Evolutionary conservation across 1,140 invertebrate species (phyloP).

Genomic region (Eulimnadia texana): DNA sequence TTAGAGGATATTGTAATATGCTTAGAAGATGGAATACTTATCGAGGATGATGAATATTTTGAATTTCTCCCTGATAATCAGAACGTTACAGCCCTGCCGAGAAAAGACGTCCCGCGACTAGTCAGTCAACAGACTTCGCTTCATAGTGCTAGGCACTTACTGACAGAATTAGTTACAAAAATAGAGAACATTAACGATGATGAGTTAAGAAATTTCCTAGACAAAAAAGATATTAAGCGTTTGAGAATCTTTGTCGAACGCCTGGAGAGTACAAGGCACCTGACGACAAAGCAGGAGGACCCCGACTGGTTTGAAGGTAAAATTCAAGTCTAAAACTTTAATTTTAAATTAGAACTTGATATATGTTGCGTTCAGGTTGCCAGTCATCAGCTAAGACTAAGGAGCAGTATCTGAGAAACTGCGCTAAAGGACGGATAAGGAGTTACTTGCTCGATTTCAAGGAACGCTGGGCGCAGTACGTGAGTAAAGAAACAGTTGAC

Average conservation of each 20-base stretch:
- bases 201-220: background rate
- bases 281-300: background rate
- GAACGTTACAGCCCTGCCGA: background rate
- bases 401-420: background rate
- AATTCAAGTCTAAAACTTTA: background rate
- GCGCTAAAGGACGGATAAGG: background rate
- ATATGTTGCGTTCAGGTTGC: background rate
- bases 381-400: background rate
- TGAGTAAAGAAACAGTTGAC: no score
- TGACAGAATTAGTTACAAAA: no score
- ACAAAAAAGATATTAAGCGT: background rate
- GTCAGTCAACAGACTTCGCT: background rate
- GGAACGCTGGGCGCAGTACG: background rate
- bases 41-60: background rate
- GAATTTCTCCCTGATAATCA: background rate
- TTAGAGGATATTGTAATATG: background rate
- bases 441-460: background rate
- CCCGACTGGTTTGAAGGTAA: background rate
- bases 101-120: background rate
- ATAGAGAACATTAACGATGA: no score
- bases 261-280: background rate
- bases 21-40: background rate
- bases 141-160: no score
- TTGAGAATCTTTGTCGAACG: background rate
- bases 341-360: background rate